Conservation (phyloP, 2,888 invertebrate species). For the Chloroclystis v-ata region DNA sequence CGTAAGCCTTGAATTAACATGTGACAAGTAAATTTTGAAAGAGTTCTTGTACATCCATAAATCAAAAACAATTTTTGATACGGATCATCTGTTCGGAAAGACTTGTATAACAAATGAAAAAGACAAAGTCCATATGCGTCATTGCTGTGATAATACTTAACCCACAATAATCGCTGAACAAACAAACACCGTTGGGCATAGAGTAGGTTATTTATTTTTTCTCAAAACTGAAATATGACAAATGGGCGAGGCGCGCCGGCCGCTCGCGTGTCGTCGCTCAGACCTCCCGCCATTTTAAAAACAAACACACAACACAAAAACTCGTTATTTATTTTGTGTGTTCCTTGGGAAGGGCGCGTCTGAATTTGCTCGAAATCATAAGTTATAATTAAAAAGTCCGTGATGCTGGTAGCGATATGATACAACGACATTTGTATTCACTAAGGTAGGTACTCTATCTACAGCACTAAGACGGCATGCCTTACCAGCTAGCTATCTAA, state of each 20-base stretch:
- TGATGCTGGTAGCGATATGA: conserved; percentile 22
- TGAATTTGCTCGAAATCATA: conserved; percentile 72
- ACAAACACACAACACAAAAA: conserved; percentile 76
- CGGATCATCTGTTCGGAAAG: neutral
- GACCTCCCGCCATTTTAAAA: conserved; percentile 79
- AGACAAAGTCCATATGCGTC: conserved; percentile 62
- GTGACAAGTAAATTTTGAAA: too few species aligned
- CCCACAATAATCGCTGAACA: conserved; percentile 69
- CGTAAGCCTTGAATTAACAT: too few species aligned
- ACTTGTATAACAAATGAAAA: conserved; percentile 41
- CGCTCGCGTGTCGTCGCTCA: conserved; percentile 76
- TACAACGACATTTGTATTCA: neutral
- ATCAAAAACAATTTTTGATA: too few species aligned
- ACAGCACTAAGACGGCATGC: too few species aligned
- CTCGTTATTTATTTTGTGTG: conserved; percentile 74
- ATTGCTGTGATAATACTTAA: conserved; percentile 64
- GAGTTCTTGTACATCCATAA: too few species aligned
- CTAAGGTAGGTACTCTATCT: neutral
- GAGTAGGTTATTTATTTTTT: conserved; percentile 74
- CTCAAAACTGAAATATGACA: conserved; percentile 74
- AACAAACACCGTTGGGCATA: conserved; percentile 71
- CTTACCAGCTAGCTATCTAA: neutral
- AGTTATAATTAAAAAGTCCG: conserved; percentile 74
- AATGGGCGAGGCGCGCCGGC: conserved; percentile 66
- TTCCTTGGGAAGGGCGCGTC: conserved; percentile 73